Evolutionary conservation across 1,140 invertebrate species (phyloP), one percentile per base, ranked within the genome.

Genomic region (Nymphalis io): DNA sequence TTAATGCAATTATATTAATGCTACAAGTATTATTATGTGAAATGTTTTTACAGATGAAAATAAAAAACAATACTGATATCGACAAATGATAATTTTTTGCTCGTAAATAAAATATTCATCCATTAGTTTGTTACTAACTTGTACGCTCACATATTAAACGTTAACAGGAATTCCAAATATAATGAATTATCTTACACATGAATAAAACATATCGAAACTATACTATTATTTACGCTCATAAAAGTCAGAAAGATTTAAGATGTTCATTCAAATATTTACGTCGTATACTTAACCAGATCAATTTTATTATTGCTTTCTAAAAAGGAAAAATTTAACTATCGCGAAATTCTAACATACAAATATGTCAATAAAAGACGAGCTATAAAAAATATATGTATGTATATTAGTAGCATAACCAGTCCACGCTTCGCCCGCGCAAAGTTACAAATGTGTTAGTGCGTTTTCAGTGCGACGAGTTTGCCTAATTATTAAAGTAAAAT

Each of bases 131-230:
- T 55, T n/a, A 27, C 20, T 55, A 55, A 55, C 13, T 27, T 23
- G 23, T 27, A 12, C 51, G 16, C 23, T 55, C 10, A n/a, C 51
- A 21, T 51, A 15, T 55, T n/a, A 55, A 55, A 27, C 51, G 51
- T 12, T 55, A 33, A 55, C 40, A 44, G 3, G 23, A 55, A 55
- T 55, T 16, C 60, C 68, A 57, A 63, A 63, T 53, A 77, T 70
- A 74, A 51, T 51, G 20, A 81, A 79, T 76, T 63, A 72, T 55
- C 21, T 42, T 15, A 12, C 0, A 60, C 38, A 68, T 68, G 67
- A 68, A 68, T 68, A 62, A 68, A 68, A 68, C 67, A 68, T 68
- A 13, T n/a, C 21, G 39, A 38, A 68, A 55, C 38, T 20, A 62
- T 27, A 40, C 23, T 46, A 63, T 68, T 21, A 62, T 62, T 58